These are phyloP conservation scores for Rhynchopsitta pachyrhyncha DNA, from an alignment of 2,113 vertebrate species.

Conservation along the genomic window DNA sequence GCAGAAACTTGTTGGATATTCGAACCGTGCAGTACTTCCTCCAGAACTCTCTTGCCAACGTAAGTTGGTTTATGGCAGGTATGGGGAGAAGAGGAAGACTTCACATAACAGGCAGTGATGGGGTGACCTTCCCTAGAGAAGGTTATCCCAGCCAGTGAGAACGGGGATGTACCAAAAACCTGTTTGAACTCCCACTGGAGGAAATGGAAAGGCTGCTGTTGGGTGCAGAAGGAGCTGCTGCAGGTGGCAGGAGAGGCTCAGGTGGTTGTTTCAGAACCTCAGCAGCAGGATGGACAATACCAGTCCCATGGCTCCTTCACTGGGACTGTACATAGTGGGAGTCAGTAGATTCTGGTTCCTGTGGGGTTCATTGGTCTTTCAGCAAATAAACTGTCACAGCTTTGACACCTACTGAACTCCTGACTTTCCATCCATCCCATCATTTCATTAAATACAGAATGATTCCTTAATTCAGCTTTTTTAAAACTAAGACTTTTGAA, in stretches of 20 bases:
- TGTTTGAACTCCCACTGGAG: background rate
- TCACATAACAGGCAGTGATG: background rate
- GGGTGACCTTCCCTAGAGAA: background rate
- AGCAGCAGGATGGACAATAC: background rate
- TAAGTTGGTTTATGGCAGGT: background rate
- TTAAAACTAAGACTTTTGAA: background rate
- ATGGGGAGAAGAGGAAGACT: background rate
- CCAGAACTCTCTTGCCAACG: background rate
- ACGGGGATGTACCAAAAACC: background rate
- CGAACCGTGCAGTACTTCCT: background rate
- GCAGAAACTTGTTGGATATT: background rate
- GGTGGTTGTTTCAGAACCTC: background rate
- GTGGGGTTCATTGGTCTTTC: background rate
- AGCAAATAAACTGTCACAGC: background rate
- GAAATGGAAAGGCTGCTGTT: background rate
- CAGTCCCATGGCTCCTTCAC: background rate
- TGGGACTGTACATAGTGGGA: too few species aligned
- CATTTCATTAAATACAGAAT: background rate
- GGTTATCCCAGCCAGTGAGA: background rate
- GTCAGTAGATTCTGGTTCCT: background rate
- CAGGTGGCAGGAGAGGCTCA: background rate
- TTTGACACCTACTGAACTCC: background rate
- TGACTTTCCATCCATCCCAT: background rate
- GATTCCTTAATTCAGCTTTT: background rate
- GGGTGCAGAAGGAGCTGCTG: background rate